phyloP scores from a whole-genome alignment of 2,113 vertebrate species.

The Zosterops hypoxanthus region DNA sequence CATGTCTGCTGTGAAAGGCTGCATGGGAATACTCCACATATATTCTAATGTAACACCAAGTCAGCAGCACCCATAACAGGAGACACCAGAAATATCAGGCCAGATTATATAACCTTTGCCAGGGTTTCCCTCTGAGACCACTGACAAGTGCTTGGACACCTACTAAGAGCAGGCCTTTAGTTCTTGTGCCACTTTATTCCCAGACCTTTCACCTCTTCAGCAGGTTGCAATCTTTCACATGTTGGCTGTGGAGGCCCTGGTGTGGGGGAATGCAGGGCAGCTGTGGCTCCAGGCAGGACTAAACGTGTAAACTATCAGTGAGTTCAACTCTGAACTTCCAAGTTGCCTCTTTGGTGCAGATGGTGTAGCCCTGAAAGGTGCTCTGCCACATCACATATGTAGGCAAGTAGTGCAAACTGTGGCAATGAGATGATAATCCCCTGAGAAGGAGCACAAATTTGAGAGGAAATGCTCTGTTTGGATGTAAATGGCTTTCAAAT shows the following conservation, averaged over 20 bases:
- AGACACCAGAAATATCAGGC: background rate
- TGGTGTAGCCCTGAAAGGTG: background rate
- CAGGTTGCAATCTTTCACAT: background rate
- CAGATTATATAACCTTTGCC: background rate
- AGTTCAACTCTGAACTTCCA: background rate
- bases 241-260: background rate
- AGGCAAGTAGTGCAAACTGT: background rate
- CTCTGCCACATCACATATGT: background rate
- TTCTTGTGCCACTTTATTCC: background rate
- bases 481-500: background rate
- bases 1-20: background rate
- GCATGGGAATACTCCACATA: rapidly evolving
- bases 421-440: background rate
- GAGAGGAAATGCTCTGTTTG: slow-evolving; percentile 1
- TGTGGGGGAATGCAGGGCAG: background rate
- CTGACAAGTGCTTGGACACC: background rate
- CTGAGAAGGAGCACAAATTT: background rate
- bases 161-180: background rate
- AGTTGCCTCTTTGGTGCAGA: background rate
- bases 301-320: background rate
- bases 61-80: background rate
- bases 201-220: background rate
- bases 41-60: background rate
- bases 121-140: background rate
- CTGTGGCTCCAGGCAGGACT: background rate